phyloP scores from a whole-genome alignment of 1,140 invertebrate species.

The Gryon sp. region DNA sequence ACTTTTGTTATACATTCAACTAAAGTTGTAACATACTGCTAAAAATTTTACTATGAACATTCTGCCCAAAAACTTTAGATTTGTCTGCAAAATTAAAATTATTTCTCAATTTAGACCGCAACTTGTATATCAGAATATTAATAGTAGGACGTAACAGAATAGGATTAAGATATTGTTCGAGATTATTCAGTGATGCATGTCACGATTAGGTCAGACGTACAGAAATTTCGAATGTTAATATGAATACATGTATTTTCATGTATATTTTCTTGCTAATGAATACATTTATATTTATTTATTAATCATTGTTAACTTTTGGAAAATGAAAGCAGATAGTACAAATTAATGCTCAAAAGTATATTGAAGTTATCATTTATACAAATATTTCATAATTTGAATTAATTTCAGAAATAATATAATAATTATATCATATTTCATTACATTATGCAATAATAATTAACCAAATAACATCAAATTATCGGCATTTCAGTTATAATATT shows the following conservation, averaged over 20 bases:
- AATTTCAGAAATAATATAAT: too few species aligned
- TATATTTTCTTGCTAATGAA: background rate
- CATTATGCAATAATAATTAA: too few species aligned
- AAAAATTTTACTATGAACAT: background rate
- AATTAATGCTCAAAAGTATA: too few species aligned
- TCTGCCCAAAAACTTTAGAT: background rate
- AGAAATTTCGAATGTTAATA: too few species aligned
- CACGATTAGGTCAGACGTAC: conserved; percentile 12
- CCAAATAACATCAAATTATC: too few species aligned
- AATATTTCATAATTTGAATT: too few species aligned
- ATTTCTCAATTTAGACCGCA: too few species aligned
- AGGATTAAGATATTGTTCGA: conserved; percentile 4
- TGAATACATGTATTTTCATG: background rate
- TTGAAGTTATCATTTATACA: too few species aligned
- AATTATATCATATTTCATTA: too few species aligned
- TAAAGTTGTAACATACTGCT: conserved; percentile 8
- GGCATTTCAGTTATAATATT: too few species aligned
- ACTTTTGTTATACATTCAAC: background rate
- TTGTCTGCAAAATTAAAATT: background rate
- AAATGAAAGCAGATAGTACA: too few species aligned
- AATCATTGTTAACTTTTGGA: too few species aligned
- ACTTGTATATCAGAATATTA: background rate
- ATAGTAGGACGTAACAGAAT: background rate
- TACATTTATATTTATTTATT: background rate
- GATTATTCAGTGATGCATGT: background rate